Conservation (phyloP, 2,797 vertebrate genomes). For the Enteromius viviparus region DNA sequence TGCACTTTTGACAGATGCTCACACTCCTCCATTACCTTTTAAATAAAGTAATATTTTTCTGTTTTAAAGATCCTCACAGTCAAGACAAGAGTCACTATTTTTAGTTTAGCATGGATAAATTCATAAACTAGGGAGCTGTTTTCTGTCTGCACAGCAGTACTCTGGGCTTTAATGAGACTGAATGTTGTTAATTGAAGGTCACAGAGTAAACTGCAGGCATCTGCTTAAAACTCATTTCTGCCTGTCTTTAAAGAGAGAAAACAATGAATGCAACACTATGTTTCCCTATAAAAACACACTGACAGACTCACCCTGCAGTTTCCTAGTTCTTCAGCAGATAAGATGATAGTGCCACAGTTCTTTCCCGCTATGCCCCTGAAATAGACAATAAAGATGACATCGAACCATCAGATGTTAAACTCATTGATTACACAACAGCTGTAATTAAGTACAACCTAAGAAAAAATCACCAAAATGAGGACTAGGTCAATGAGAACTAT, state of each 20-base stretch:
- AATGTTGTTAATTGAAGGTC: slow-evolving; percentile 33
- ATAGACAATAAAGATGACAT: slow-evolving; percentile 59
- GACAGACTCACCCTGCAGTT: slow-evolving; percentile 89
- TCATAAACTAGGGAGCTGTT: neutral
- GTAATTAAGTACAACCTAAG: neutral
- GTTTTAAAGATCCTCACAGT: slow-evolving; percentile 27
- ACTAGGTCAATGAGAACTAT: neutral
- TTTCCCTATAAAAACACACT: neutral
- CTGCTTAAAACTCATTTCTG: neutral
- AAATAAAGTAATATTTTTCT: neutral
- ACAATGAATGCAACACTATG: neutral
- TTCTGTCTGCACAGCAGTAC: neutral
- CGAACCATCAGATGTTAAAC: slow-evolving; percentile 3
- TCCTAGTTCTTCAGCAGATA: slow-evolving; percentile 90
- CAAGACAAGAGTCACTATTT: slow-evolving; percentile 24
- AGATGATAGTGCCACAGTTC: slow-evolving; percentile 91
- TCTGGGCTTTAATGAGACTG: slow-evolving; percentile 1
- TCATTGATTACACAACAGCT: slow-evolving; percentile 45
- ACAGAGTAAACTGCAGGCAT: slow-evolving; percentile 24
- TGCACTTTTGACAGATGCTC: neutral
- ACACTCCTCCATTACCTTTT: neutral
- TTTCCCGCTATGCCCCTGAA: slow-evolving; percentile 88
- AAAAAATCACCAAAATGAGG: neutral
- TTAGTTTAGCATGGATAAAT: neutral
- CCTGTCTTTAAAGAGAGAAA: neutral